These are phyloP conservation scores for Drosophila cognata DNA, from an alignment of 2,888 invertebrate species.

Conservation along the genomic window DNA sequence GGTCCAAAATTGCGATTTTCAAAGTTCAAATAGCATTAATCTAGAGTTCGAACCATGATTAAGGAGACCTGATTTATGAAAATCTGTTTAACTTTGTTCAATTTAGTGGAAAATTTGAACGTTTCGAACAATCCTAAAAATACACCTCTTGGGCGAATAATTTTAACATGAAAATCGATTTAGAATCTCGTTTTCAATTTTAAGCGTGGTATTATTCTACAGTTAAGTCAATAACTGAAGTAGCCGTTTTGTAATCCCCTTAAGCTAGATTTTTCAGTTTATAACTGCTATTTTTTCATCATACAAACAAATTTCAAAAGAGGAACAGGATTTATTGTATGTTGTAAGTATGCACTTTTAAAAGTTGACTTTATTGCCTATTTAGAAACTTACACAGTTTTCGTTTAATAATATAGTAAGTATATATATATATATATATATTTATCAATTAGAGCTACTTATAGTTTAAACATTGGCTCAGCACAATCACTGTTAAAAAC, in stretches of 20 bases:
- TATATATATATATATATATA: slow-evolving; percentile 43
- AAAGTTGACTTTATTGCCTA: slow-evolving; percentile 48
- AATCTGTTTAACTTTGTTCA: too few species aligned
- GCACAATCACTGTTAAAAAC: slow-evolving; percentile 44
- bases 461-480: slow-evolving; percentile 71
- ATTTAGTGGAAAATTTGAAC: background rate
- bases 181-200: background rate
- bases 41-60: background rate
- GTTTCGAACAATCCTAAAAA: background rate
- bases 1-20: background rate
- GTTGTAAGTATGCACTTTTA: slow-evolving; percentile 36
- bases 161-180: background rate
- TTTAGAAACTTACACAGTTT: slow-evolving; percentile 57
- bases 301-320: background rate
- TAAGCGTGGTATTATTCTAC: background rate
- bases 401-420: slow-evolving; percentile 26
- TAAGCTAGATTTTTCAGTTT: background rate
- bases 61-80: background rate
- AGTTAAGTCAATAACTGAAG: background rate
- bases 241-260: background rate
- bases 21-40: background rate
- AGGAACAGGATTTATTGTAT: background rate
- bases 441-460: slow-evolving; percentile 72
- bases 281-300: background rate
- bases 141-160: background rate